Evolutionary conservation across 2,113 vertebrate species (phyloP).

Genomic region (Pseudolaguvia tuberculata): DNA sequence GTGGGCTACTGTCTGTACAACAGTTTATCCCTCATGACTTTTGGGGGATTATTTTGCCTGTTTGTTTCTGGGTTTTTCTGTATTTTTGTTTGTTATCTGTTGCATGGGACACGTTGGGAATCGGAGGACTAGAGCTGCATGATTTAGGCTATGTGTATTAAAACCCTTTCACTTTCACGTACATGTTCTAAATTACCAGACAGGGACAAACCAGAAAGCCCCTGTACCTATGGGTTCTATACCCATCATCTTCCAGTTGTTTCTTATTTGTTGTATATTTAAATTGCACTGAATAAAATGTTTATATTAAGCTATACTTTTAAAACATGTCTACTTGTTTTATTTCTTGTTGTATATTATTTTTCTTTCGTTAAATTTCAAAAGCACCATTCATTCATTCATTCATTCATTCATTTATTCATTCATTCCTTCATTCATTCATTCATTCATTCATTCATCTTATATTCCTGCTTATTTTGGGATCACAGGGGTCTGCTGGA

Average conservation of each 20-base stretch:
- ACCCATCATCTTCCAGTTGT: conserved; percentile 84
- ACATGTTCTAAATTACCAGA: conserved; percentile 83
- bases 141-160: conserved; percentile 95
- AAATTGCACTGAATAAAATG: conserved; percentile 98
- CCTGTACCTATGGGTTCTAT: conserved; percentile 74
- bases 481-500: too few relatives aligned
- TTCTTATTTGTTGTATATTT: conserved; percentile 99
- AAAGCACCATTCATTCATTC: too few relatives aligned
- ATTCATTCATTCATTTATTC: too few relatives aligned
- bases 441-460: too few relatives aligned
- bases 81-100: conserved; percentile 69
- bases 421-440: too few relatives aligned
- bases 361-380: not conserved
- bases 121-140: conserved; percentile 94
- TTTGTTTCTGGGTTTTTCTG: conserved; percentile 42
- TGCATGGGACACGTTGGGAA: conserved; percentile 97
- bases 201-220: conserved; percentile 70
- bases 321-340: conserved; percentile 66
- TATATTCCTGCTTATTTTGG: too few relatives aligned
- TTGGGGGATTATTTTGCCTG: conserved; percentile 64
- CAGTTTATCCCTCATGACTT: conserved; percentile 83
- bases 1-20: conserved; percentile 69
- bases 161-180: conserved; percentile 84
- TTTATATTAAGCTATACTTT: conserved; percentile 89
- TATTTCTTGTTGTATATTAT: conserved; percentile 21